Base-by-base conservation (phyloP, 2,888 invertebrate genomes). In the Eupsilia transversa region DNA sequence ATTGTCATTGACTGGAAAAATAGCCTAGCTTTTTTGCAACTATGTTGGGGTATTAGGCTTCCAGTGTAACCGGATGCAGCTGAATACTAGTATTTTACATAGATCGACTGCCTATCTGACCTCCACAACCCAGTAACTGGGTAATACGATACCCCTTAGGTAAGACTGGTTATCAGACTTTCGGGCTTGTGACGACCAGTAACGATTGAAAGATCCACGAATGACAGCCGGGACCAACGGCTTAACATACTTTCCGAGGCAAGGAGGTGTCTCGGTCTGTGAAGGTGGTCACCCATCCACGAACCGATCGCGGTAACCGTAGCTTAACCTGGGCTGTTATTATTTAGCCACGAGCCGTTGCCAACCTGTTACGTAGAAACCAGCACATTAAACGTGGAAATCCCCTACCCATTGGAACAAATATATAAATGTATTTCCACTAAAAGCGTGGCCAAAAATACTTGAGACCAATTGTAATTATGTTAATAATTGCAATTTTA, bases 401-500 rank as follows among this genome's bases (percentile, higher is more conserved):
- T 6, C 20, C 20, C 20, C 20, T 46, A 46, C 20, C 6, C 17
- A 20, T 7, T 46, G 2, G 6, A 46, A 46, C 7, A 46, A 46
- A 46, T 7, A 20, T 20, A 20, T 20, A 46, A 5, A 46, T 46
- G 10, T 52, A 52, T 52, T n/a, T 10, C n/a, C n/a, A 10, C 10
- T 4, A 52, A 52, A 10, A 52, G 10, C n/a, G n/a, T n/a, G n/a
- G 10, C n/a, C 1, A 10, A 35, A 38, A 33, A 59, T 59, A 20
- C 5, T 71, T 30, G 30, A 49, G n/a, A 49, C 57, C 0, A 69
- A 59, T 72, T 46, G 38, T 17, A 38, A 35, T 27, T 35, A 35
- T 17, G 69, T 68, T 17, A 69, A 5, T 59, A 72, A 72, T 71
- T 71, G n/a, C 3, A 59, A 33, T n/a, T 20, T 0, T 20, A 59